Evolutionary conservation across 2,888 invertebrate genomes (phyloP).

Genomic region (Hypena proboscidalis): DNA sequence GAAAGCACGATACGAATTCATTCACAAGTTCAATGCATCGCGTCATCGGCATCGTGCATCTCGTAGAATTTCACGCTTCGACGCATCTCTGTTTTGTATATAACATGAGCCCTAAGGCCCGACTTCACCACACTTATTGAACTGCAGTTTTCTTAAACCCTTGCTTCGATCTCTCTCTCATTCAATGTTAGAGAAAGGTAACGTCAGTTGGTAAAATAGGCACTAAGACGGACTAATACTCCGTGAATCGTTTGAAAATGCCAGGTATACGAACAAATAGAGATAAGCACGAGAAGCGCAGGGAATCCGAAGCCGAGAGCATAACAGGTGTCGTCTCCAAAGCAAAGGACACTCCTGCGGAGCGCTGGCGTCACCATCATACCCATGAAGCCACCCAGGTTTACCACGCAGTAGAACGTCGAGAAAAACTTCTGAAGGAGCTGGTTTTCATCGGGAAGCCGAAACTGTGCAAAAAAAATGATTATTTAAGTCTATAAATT

Average conservation of each 20-base stretch:
- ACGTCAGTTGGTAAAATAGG: too few relatives aligned
- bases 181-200: background rate
- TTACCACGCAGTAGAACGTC: slow-evolving; percentile 93
- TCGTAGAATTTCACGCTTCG: background rate
- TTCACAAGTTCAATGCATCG: too few relatives aligned
- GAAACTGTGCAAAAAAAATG: slow-evolving; percentile 73
- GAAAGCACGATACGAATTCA: too few relatives aligned
- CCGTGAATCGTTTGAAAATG: too few relatives aligned
- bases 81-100: too few relatives aligned
- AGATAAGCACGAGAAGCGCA: slow-evolving; percentile 88
- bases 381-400: slow-evolving; percentile 87
- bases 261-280: slow-evolving; percentile 86
- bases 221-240: too few relatives aligned
- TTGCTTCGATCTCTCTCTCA: too few relatives aligned
- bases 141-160: too few relatives aligned
- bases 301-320: slow-evolving; percentile 92
- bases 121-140: too few relatives aligned
- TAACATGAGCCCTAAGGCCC: too few relatives aligned
- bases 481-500: background rate
- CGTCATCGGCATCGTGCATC: too few relatives aligned
- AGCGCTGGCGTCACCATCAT: slow-evolving; percentile 90
- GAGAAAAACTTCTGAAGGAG: slow-evolving; percentile 91
- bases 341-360: slow-evolving; percentile 87
- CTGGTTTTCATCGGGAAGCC: slow-evolving; percentile 87
- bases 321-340: slow-evolving; percentile 89